Base-by-base conservation (phyloP, 2,113 vertebrate species). In the Pungitius pungitius region DNA sequence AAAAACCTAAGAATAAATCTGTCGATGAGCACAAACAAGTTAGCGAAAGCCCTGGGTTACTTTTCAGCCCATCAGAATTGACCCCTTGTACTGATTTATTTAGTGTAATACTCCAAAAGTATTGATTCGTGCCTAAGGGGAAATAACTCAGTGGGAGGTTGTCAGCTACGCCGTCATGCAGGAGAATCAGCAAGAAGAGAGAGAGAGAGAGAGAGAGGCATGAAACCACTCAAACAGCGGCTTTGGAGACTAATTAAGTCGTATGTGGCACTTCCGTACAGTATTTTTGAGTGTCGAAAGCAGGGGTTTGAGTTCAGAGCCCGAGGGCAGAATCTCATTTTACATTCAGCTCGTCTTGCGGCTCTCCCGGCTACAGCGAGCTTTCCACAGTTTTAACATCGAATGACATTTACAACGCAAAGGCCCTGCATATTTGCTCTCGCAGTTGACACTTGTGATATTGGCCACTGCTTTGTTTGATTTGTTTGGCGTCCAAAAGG, bases 391-490 rank as follows among this genome's bases (percentile, higher is more conserved):
- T 81, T 80, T 79, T 73, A 45, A 82, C 84, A 73, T 85, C 59
- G 77, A 74, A 81, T 88, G 81, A 74, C 88, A 90, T 88, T 89
- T 88, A 77, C 68, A 82, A 74, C 87, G 77, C 64, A 75, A 64
- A 59, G 64, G 39, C 60, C 65, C 14, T 1, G 8, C 45, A 57
- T 85, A 63, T 89, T 81, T 83, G 54, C 66, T 67, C 74, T 55
- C 17, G 14, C 55, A 45, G 14, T 45, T 69, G 62, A 79, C 47
- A 63, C 59, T 33, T 8, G 6, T 66, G 65, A 69, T 66, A 72
- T 74, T 80, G 85, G 68, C 69, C 47, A 0, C 39, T 43, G 40
- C 26, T 78, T 42, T 73, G 78, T 79, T 78, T 68, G 74, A 65
- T 69, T 64, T 63, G 45, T 47, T n/a, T 0, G 37, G 35, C 52